Base-by-base conservation (phyloP, 1,140 invertebrate genomes). In the Zaprionus kolodkinae region DNA sequence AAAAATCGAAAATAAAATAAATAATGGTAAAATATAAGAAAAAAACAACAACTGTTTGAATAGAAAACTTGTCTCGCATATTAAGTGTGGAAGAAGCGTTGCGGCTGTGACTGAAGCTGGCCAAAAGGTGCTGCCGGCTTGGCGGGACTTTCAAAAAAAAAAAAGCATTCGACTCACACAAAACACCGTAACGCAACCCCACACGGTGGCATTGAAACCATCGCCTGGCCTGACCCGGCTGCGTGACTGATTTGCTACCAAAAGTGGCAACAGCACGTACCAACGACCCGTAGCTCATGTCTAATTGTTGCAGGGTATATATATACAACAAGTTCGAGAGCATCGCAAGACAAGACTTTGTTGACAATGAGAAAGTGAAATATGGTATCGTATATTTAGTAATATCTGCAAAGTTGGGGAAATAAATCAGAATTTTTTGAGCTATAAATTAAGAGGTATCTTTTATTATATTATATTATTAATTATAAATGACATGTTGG, bases 121-220 rank as follows among this genome's bases (percentile, higher is more conserved):
- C 88, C 91, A 79, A 91, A 84, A 81, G 77, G 76, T 54, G 55
- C 43, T 67, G 79, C 63, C 69, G 65, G 45, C 61, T 60, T 38
- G 56, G 11, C 35, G 60, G 78, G 61, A 82, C 79, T 87, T 83
- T 80, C 77, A 71, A 84, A 65, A 64, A 35, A 35, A 36, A 30
- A 36, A 35, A 36, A 21, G 2, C 21, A 36, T 83, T 80, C 73
- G 68, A 75, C 61, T 30, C 27, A 64, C 38, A 38, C 38, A 21
- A 36, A 50, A 38, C 52, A 69, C 30, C 13, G 45, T 55, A 70
- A 62, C 59, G 54, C 67, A 68, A 57, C 38, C 67, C 27, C 27
- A 36, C 27, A 36, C 65, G 60, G 30, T 63, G 83, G 67, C 69
- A 87, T 87, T 86, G 83, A 87, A 87, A 79, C 33, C 61, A 43